Percentiles rank a stretch among this genome's conserved stretches.
These are phyloP conservation scores for Cordilura impudica DNA, from an alignment of 2,888 invertebrate species.

Conservation along the genomic window DNA sequence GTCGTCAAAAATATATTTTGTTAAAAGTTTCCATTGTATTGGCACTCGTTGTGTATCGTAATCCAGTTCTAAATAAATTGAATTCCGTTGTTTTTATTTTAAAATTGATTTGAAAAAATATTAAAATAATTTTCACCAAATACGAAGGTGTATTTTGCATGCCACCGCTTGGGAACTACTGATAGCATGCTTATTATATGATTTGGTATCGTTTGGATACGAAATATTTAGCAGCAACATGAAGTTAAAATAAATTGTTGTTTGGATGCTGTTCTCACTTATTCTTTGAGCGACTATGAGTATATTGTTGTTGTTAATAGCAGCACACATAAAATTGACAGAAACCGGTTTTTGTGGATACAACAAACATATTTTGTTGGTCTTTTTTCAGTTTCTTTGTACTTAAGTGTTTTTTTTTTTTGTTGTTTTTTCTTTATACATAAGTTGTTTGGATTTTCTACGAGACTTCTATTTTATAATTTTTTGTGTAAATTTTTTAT, in stretches of 20 bases:
- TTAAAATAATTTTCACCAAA: too few relatives aligned
- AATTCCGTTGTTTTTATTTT: too few relatives aligned
- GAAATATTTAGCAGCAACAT: constrained; percentile 28
- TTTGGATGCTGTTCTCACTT: constrained; percentile 46
- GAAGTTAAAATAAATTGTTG: constrained; percentile 39
- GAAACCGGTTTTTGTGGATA: constrained; percentile 38
- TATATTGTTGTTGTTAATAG: not conserved
- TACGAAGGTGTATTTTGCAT: too few relatives aligned
- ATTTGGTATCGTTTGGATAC: constrained; percentile 16
- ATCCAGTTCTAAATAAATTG: too few relatives aligned
- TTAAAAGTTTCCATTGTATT: too few relatives aligned
- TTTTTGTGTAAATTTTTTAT: not conserved
- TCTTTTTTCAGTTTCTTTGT: not conserved
- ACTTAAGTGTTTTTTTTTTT: constrained; percentile 18
- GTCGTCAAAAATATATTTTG: too few relatives aligned
- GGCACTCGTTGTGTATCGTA: too few relatives aligned
- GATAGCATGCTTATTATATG: too few relatives aligned
- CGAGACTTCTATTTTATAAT: not conserved
- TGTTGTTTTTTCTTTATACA: not conserved
- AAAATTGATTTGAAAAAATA: too few relatives aligned
- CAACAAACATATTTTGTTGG: not conserved
- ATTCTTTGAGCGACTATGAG: not conserved
- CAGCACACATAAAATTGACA: constrained; percentile 17
- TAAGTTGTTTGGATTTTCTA: constrained; percentile 23
- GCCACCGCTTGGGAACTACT: too few relatives aligned